Percentiles rank a stretch among this genome's conserved stretches.
These are phyloP conservation scores for Enteromius paludinosus DNA, from an alignment of 2,797 vertebrate genomes.

Conservation along the genomic window DNA sequence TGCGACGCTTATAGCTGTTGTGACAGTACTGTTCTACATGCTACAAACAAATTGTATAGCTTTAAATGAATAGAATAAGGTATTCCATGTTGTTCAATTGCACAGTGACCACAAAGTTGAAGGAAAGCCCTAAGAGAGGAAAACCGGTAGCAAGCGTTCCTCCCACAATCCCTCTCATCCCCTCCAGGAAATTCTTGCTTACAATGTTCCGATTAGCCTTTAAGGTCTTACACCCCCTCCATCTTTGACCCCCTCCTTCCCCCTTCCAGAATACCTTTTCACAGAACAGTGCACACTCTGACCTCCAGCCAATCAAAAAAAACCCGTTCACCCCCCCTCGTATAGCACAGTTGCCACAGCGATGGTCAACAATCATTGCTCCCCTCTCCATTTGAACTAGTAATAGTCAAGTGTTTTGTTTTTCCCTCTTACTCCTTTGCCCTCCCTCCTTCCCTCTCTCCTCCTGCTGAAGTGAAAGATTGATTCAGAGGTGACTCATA, in stretches of 20 bases:
- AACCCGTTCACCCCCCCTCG: constrained; percentile 78
- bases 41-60: constrained; percentile 8
- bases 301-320: constrained; percentile 79
- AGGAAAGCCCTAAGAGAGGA: constrained; percentile 5
- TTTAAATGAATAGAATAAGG: constrained; percentile 26
- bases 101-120: not conserved
- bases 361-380: constrained; percentile 88
- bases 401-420: constrained; percentile 84
- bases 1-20: constrained; percentile 14
- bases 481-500: constrained; percentile 27
- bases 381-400: constrained; percentile 79
- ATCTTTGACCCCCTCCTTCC: constrained; percentile 45
- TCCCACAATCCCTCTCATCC: constrained; percentile 44
- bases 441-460: constrained; percentile 63
- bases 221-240: constrained; percentile 64
- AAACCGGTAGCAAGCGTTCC: constrained; percentile 33
- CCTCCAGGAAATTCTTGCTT: constrained; percentile 68
- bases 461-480: constrained; percentile 39
- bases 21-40: constrained; percentile 17
- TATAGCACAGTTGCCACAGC: constrained; percentile 84
- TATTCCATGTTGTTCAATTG: constrained; percentile 9
- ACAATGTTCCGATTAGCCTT: constrained; percentile 69
- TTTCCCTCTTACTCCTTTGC: constrained; percentile 68
- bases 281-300: constrained; percentile 79
- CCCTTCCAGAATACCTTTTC: constrained; percentile 76